Percentiles rank a stretch among this genome's conserved stretches.
These are phyloP conservation scores for Bombus difficillimus DNA, from an alignment of 1,140 invertebrate species.

Conservation along the genomic window DNA sequence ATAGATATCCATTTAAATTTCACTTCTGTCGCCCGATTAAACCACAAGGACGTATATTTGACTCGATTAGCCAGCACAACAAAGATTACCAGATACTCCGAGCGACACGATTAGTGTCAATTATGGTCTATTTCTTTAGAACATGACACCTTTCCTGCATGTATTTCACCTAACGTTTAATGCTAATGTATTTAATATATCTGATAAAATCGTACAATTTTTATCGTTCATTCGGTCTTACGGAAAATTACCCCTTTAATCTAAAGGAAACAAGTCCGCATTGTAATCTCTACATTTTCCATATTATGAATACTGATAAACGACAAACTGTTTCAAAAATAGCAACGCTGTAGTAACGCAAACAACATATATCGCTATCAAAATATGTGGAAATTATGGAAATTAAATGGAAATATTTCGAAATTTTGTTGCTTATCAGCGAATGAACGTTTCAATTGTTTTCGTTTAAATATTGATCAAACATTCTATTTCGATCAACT, in stretches of 20 bases:
- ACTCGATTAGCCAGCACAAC: neutral
- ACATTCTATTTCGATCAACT: no score
- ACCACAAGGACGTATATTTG: neutral
- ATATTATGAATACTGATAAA: neutral
- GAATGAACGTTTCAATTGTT: neutral
- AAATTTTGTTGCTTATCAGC: neutral
- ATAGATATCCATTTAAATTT: neutral
- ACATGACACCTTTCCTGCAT: neutral
- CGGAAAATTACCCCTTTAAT: neutral
- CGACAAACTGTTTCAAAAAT: neutral
- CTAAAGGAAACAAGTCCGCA: neutral
- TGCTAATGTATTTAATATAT: neutral
- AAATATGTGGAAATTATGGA: neutral
- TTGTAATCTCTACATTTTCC: neutral
- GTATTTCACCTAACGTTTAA: neutral
- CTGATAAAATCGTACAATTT: neutral
- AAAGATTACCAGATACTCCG: neutral
- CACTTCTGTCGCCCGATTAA: neutral
- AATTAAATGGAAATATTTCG: neutral
- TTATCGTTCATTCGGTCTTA: neutral
- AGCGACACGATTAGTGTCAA: neutral
- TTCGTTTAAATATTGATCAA: neutral
- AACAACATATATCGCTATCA: neutral
- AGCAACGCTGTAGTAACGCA: neutral
- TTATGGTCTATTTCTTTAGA: neutral